Evolutionary conservation across 2,113 vertebrate species (phyloP).

Genomic region (Rhinoptilus africanus): DNA sequence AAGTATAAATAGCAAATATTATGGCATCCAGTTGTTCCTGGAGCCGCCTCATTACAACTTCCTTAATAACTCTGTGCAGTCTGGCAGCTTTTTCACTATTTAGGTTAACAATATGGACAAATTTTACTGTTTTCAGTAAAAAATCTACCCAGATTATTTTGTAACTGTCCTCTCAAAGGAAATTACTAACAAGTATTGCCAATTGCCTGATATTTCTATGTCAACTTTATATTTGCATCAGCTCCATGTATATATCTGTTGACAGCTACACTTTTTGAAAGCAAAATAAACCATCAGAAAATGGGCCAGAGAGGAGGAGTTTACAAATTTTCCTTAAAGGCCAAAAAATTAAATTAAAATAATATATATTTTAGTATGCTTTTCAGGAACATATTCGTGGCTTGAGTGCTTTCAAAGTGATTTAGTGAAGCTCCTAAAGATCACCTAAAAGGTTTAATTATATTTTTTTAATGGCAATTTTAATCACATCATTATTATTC

Average conservation of each 20-base stretch:
- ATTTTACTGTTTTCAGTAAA: not conserved
- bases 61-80: not conserved
- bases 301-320: not conserved
- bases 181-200: not conserved
- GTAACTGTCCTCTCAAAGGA: not conserved
- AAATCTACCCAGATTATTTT: not conserved
- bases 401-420: not conserved
- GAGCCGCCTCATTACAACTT: not conserved
- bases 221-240: not conserved
- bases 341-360: not conserved
- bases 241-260: not conserved
- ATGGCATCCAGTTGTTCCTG: not conserved
- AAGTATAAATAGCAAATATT: not conserved
- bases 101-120: not conserved
- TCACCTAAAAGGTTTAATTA: not conserved
- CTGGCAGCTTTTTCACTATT: not conserved
- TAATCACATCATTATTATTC: conserved; percentile 37
- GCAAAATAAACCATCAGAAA: not conserved
- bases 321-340: not conserved
- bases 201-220: not conserved
- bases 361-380: not conserved
- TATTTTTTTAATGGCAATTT: conserved; percentile 5
- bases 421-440: not conserved
- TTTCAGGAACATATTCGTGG: not conserved
- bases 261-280: not conserved